These are phyloP conservation scores for Pseudochirops corinnae DNA, from an alignment of 2,797 vertebrate species.

Conservation along the genomic window DNA sequence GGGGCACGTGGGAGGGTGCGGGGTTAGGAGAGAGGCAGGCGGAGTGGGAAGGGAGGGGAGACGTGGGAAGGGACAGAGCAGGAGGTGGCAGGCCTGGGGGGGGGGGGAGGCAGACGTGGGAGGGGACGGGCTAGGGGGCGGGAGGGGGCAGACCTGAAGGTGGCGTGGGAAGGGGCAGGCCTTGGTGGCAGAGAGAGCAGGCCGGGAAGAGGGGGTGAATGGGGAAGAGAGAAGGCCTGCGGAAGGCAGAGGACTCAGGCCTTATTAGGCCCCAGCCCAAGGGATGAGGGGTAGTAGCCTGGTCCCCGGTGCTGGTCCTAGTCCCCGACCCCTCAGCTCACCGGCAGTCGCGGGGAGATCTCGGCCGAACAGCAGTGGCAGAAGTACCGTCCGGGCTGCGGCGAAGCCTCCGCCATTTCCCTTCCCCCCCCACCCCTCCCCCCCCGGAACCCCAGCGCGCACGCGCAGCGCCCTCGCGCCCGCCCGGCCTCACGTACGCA, in stretches of 20 bases:
- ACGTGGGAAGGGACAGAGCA: not conserved
- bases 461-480: conserved; percentile 72
- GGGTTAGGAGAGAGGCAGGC: not conserved
- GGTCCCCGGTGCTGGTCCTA: not conserved
- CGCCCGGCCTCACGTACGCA: conserved; percentile 49
- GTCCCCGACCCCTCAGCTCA: conserved; percentile 81
- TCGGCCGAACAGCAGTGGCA: conserved; percentile 95
- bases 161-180: not conserved
- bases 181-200: not conserved
- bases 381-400: conserved; percentile 93
- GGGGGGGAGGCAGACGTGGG: not conserved
- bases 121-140: not conserved
- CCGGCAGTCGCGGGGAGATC: conserved; percentile 93
- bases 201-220: not conserved
- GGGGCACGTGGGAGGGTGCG: not conserved
- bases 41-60: not conserved
- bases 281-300: not conserved
- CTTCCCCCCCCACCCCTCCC: conserved; percentile 64
- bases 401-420: conserved; percentile 96
- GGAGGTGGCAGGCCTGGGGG: not conserved
- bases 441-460: conserved; percentile 72
- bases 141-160: not conserved
- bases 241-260: not conserved
- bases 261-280: not conserved
- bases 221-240: not conserved